Percentiles rank a stretch among this genome's conserved stretches.
phyloP scores from a whole-genome alignment of 2,113 vertebrate species.

The Xenopus borealis region DNA sequence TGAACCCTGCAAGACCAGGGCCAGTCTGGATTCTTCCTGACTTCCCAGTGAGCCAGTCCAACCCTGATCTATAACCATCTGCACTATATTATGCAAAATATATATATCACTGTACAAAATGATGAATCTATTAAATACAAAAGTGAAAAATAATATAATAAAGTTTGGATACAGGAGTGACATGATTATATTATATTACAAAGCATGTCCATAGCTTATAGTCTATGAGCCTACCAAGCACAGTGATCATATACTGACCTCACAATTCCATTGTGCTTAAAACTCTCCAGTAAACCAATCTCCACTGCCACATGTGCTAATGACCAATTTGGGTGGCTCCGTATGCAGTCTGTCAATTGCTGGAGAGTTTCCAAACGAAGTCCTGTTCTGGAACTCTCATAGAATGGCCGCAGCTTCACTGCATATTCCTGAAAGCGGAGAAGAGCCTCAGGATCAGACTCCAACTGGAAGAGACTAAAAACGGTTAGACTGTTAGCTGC shows the following conservation, averaged over 20 bases:
- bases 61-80: too few relatives aligned
- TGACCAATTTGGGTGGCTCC: slow-evolving; percentile 87
- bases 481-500: not conserved
- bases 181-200: too few relatives aligned
- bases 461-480: slow-evolving; percentile 85
- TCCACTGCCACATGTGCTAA: slow-evolving; percentile 86
- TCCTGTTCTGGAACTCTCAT: slow-evolving; percentile 71
- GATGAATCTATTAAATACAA: too few relatives aligned
- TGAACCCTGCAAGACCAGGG: too few relatives aligned
- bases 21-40: too few relatives aligned
- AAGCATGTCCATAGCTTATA: too few relatives aligned
- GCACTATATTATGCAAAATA: too few relatives aligned
- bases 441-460: slow-evolving; percentile 71
- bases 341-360: slow-evolving; percentile 82
- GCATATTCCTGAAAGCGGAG: slow-evolving; percentile 76
- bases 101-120: too few relatives aligned
- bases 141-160: too few relatives aligned
- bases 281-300: slow-evolving; percentile 74
- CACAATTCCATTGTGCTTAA: slow-evolving; percentile 84
- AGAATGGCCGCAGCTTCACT: slow-evolving; percentile 83
- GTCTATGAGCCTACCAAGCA: too few relatives aligned
- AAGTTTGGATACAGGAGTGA: too few relatives aligned
- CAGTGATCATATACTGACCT: slow-evolving; percentile 65
- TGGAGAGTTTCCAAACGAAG: slow-evolving; percentile 77
- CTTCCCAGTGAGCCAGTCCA: too few relatives aligned